Percentiles rank a stretch among this genome's conserved stretches.
phyloP scores from a whole-genome alignment of 2,113 vertebrate species.

The Bubo scandiacus region DNA sequence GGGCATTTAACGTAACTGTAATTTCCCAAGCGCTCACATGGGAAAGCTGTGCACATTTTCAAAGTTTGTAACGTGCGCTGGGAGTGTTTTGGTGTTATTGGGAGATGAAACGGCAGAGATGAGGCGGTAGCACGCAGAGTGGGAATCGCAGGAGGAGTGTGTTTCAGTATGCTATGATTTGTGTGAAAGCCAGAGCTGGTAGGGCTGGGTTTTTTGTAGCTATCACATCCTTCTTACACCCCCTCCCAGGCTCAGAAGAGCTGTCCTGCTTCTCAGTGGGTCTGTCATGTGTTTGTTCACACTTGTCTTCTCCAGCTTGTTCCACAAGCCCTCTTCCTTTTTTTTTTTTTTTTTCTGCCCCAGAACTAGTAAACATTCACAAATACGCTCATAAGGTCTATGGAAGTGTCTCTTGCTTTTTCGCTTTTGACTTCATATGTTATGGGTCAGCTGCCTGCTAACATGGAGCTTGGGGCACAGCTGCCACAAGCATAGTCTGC shows the following conservation, averaged over 20 bases:
- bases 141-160: background rate
- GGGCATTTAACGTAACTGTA: rapidly evolving
- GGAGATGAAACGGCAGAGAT: background rate
- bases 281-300: background rate
- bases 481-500: background rate
- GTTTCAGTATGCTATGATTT: background rate
- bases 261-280: rapidly evolving
- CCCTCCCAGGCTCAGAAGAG: background rate
- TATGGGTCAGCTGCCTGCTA: background rate
- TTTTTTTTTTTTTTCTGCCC: background rate
- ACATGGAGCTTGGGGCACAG: background rate
- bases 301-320: background rate
- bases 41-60: background rate
- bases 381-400: background rate
- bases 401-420: background rate
- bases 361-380: background rate
- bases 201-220: background rate
- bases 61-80: background rate
- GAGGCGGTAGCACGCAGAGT: background rate
- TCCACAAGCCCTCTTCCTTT: background rate
- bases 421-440: background rate
- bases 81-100: background rate
- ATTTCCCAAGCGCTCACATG: background rate
- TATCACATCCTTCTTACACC: background rate
- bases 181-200: background rate